Evolutionary conservation across 2,797 vertebrate genomes (phyloP).

Genomic region (Argyrosomus regius): DNA sequence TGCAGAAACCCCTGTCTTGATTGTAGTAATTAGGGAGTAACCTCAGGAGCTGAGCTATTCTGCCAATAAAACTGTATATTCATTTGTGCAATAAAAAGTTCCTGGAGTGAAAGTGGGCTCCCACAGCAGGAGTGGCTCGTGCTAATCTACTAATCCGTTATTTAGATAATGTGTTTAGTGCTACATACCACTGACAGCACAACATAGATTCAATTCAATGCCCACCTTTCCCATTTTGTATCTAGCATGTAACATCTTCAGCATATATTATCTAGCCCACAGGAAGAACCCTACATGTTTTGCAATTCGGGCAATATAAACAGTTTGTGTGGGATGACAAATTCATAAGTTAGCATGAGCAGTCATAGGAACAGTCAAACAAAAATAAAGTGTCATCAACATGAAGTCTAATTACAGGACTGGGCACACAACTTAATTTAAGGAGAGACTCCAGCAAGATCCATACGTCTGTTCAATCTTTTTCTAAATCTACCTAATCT

Average conservation of each 20-base stretch:
- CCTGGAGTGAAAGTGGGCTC: conserved; percentile 7
- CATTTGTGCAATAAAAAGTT: conserved; percentile 10
- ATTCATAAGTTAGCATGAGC: conserved; percentile 22
- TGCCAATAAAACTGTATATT: conserved; percentile 25
- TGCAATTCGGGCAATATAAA: conserved; percentile 6
- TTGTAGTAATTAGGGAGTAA: conserved; percentile 34
- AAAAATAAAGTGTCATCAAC: not conserved
- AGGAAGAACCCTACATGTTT: no score
- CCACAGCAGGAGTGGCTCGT: conserved; percentile 15
- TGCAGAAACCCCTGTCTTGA: conserved; percentile 22
- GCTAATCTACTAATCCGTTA: conserved; percentile 28
- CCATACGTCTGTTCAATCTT: not conserved
- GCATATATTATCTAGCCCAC: conserved; percentile 5
- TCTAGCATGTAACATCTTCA: conserved; percentile 6
- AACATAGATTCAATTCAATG: not conserved
- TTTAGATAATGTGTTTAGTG: conserved; percentile 22
- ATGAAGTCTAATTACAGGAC: not conserved
- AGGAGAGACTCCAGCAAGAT: not conserved
- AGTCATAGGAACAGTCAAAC: conserved; percentile 14
- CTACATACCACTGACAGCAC: conserved; percentile 26
- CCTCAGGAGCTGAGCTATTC: conserved; percentile 36
- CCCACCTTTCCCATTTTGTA: conserved; percentile 6
- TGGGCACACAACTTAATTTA: not conserved
- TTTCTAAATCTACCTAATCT: not conserved
- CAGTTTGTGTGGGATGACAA: conserved; percentile 18